These are phyloP conservation scores for Pseudolaguvia tuberculata DNA, from an alignment of 2,113 vertebrate genomes.

Conservation along the genomic window DNA sequence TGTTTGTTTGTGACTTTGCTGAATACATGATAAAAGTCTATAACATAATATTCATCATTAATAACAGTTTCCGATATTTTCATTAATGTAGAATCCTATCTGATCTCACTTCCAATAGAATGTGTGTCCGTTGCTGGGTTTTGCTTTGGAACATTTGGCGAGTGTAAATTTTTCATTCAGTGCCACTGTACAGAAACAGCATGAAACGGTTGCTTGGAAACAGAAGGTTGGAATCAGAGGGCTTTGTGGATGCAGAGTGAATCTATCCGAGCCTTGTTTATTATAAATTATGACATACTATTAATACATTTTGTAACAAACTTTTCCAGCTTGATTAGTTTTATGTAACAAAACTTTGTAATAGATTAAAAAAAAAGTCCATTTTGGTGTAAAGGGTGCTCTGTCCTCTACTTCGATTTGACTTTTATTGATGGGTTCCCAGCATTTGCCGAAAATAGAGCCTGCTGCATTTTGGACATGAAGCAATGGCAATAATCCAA, in stretches of 20 bases:
- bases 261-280: constrained; percentile 1
- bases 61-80: background rate
- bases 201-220: constrained; percentile 41
- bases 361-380: constrained; percentile 23
- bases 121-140: background rate
- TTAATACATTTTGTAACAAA: background rate
- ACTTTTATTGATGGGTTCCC: constrained; percentile 23
- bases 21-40: background rate
- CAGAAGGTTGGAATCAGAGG: constrained; percentile 22
- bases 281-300: constrained; percentile 7
- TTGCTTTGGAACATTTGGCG: constrained; percentile 13
- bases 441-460: constrained; percentile 9
- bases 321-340: background rate
- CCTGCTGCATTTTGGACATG: constrained; percentile 20
- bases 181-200: constrained; percentile 19
- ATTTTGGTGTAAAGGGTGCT: constrained; percentile 12
- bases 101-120: background rate
- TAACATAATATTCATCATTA: background rate
- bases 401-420: constrained; percentile 24
- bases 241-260: background rate
- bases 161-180: background rate
- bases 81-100: background rate
- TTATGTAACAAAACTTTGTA: constrained; percentile 13
- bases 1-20: background rate
- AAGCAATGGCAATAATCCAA: constrained; percentile 8